Evolutionary conservation across 2,113 vertebrate species (phyloP).

Genomic region (Periophthalmodon schlosseri): DNA sequence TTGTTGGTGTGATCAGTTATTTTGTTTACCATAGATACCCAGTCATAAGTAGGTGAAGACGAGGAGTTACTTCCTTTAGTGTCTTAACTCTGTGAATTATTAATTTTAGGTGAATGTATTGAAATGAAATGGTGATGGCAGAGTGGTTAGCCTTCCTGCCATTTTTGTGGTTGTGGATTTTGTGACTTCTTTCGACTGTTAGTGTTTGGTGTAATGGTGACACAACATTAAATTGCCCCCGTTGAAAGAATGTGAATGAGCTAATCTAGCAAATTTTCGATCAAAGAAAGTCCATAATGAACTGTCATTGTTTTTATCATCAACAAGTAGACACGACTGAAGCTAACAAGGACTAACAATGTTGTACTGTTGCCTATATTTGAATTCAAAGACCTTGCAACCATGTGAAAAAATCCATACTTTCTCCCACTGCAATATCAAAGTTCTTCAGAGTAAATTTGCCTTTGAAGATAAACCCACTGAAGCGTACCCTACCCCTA

Average conservation of each 20-base stretch:
- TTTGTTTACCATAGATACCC: background rate
- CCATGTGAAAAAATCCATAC: background rate
- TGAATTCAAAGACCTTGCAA: conserved; percentile 14
- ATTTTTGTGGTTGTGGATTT: background rate
- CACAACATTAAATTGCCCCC: too few relatives aligned
- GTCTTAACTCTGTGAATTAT: conserved; percentile 7
- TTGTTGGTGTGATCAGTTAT: conserved; percentile 32
- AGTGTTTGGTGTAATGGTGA: too few relatives aligned
- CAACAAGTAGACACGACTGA: background rate
- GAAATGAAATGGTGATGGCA: background rate
- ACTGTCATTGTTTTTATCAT: background rate
- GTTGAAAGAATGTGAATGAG: too few relatives aligned
- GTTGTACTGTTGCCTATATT: background rate
- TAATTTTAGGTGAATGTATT: conserved; percentile 8
- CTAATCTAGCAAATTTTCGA: too few relatives aligned
- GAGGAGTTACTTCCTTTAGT: conserved; percentile 13
- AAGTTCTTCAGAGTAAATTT: conserved; percentile 19
- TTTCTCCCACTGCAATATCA: conserved; percentile 8
- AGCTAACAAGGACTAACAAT: background rate
- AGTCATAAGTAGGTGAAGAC: conserved; percentile 15
- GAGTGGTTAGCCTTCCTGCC: background rate
- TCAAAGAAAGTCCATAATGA: background rate
- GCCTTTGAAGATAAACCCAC: conserved; percentile 22
- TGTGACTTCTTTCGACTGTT: too few relatives aligned
- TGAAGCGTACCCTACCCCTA: background rate